Conservation (phyloP, 2,113 vertebrate genomes). For the Eonycteris spelaea region DNA sequence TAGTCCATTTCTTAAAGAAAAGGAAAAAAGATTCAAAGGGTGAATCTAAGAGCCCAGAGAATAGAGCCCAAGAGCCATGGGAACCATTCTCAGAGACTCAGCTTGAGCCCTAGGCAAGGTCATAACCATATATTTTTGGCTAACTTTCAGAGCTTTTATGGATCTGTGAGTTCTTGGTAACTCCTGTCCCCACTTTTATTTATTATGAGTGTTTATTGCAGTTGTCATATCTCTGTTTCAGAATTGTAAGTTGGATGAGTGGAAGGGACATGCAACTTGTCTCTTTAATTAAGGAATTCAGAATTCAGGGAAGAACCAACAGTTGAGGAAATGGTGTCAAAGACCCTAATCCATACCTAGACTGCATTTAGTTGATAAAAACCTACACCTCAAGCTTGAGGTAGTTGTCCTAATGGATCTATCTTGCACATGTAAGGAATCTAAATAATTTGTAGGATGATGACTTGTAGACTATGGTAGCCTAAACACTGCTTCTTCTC, state of each 20-base stretch:
- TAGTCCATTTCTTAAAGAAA: background rate
- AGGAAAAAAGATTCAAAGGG: background rate
- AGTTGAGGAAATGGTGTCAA: background rate
- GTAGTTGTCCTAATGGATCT: background rate
- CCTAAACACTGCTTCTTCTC: background rate
- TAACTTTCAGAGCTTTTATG: background rate
- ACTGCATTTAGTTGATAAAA: background rate
- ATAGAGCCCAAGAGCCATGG: background rate
- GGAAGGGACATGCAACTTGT: background rate
- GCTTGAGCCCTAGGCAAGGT: background rate
- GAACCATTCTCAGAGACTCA: background rate
- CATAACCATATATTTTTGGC: background rate
- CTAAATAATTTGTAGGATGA: background rate
- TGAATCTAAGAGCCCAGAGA: background rate
- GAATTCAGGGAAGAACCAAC: background rate
- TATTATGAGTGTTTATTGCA: background rate
- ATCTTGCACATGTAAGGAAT: background rate
- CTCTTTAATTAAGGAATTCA: background rate
- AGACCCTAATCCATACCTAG: background rate
- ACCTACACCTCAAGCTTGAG: background rate
- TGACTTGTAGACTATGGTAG: background rate
- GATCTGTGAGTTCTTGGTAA: background rate
- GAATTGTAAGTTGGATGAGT: background rate
- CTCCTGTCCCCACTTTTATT: background rate
- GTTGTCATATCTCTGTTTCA: background rate